Evolutionary conservation across 2,888 invertebrate species (phyloP).

Genomic region (Nemurella pictetii): DNA sequence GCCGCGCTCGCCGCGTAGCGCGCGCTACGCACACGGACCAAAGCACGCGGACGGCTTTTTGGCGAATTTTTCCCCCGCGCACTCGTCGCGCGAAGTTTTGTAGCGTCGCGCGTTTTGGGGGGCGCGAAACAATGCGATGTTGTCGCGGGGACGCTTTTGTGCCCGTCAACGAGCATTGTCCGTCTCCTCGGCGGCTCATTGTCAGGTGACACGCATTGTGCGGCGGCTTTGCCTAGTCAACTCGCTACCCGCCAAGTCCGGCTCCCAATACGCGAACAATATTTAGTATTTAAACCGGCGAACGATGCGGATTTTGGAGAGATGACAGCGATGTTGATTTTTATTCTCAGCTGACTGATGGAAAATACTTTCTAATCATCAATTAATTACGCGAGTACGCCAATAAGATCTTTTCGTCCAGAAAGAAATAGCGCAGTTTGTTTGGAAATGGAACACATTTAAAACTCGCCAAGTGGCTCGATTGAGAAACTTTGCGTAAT

Average conservation of each 20-base stretch:
- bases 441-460: slow-evolving; percentile 31
- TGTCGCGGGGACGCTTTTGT: neutral
- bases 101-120: neutral
- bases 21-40: neutral
- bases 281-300: too few relatives aligned
- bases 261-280: too few relatives aligned
- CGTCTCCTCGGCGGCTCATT: neutral
- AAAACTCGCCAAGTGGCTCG: slow-evolving; percentile 31
- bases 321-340: too few relatives aligned
- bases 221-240: too few relatives aligned
- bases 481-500: slow-evolving; percentile 36
- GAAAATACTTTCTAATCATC: too few relatives aligned
- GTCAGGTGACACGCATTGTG: neutral
- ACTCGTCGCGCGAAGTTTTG: neutral
- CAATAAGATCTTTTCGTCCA: too few relatives aligned
- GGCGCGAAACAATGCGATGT: neutral
- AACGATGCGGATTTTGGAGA: too few relatives aligned
- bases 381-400: too few relatives aligned
- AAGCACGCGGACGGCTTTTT: neutral
- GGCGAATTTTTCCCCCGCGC: neutral
- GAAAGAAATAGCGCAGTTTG: too few relatives aligned
- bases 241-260: too few relatives aligned
- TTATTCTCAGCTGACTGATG: too few relatives aligned
- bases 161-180: neutral
- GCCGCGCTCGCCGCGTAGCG: neutral